A percentile compares a stretch with the other conserved stretches of the same genome.
These are phyloP conservation scores for Trachymyrmex cornetzi DNA, from an alignment of 1,140 invertebrate genomes.

Conservation along the genomic window DNA sequence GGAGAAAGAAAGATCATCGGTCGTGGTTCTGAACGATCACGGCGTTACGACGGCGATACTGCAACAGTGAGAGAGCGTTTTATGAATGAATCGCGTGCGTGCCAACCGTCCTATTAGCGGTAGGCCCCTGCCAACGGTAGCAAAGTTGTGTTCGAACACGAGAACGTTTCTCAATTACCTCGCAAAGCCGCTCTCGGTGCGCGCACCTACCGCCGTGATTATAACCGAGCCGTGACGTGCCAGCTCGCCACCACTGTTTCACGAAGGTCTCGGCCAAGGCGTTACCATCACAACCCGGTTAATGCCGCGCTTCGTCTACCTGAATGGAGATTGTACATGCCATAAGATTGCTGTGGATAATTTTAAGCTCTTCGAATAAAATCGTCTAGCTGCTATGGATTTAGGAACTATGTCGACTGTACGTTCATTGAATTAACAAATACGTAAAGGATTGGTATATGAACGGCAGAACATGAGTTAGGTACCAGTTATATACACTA, in stretches of 20 bases:
- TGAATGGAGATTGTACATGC: constrained; percentile 14
- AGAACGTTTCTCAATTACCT: constrained; percentile 77
- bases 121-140: constrained; percentile 69
- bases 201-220: constrained; percentile 73
- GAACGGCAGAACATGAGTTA: not conserved
- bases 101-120: constrained; percentile 75
- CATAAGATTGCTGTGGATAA: not conserved
- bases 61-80: constrained; percentile 59
- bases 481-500: too few relatives aligned
- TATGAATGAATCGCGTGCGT: constrained; percentile 79
- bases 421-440: not conserved
- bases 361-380: not conserved
- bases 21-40: constrained; percentile 40
- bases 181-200: constrained; percentile 62
- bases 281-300: constrained; percentile 66
- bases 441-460: not conserved
- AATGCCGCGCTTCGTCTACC: constrained; percentile 56
- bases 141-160: constrained; percentile 74
- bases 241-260: constrained; percentile 59
- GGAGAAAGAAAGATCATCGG: constrained; percentile 15
- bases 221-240: constrained; percentile 76
- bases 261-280: constrained; percentile 75
- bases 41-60: not conserved
- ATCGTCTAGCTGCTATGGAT: not conserved
- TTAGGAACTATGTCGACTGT: not conserved